Conservation (phyloP, 2,113 vertebrate genomes). For the Pristiophorus japonicus region DNA sequence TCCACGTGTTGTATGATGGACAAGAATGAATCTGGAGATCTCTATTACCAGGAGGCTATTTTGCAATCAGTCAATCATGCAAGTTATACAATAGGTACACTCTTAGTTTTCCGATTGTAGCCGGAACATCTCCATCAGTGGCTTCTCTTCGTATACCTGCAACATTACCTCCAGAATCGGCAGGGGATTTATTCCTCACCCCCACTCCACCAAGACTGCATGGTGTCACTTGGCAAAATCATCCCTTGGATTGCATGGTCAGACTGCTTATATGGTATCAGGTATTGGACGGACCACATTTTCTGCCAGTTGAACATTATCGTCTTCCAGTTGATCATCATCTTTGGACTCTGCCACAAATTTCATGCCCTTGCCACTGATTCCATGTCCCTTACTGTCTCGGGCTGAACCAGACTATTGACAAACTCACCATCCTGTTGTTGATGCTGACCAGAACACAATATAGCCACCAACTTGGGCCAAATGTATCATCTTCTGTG, state of each 20-base stretch:
- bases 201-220: not conserved
- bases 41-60: not conserved
- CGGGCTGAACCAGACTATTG: not conserved
- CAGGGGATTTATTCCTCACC: not conserved
- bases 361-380: not conserved
- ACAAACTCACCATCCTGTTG: not conserved
- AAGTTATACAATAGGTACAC: not conserved
- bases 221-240: not conserved
- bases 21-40: not conserved
- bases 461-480: not conserved
- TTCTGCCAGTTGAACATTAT: not conserved
- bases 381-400: not conserved
- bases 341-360: not conserved
- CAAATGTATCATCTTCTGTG: not conserved
- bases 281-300: not conserved
- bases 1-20: not conserved
- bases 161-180: no score
- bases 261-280: not conserved
- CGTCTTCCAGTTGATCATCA: not conserved
- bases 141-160: not conserved
- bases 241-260: not conserved
- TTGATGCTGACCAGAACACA: not conserved
- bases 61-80: not conserved
- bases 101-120: not conserved
- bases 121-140: not conserved